A percentile compares a stretch with the other conserved stretches of the same genome.
phyloP scores from a whole-genome alignment of 92 coral and sea anemone genomes.

The Phymanthus crucifer region DNA sequence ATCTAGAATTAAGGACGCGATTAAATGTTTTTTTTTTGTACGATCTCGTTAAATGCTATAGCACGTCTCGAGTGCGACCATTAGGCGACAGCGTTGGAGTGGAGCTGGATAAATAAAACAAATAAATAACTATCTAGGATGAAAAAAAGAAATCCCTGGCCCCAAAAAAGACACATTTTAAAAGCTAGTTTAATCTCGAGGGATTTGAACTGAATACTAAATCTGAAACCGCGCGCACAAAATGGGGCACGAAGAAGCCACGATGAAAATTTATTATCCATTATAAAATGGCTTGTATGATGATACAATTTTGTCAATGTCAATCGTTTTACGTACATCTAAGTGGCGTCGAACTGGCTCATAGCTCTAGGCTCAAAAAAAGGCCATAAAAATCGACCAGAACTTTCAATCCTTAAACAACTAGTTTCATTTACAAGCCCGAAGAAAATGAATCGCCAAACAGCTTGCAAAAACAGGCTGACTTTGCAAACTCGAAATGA shows the following conservation, averaged over 20 bases:
- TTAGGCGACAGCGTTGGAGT: constrained; percentile 1
- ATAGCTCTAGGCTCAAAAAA: neutral
- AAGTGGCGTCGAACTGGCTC: neutral
- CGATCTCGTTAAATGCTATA: neutral
- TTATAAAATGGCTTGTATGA: neutral
- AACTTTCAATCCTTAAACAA: neutral
- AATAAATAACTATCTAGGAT: neutral
- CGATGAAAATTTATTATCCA: no score
- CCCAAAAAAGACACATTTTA: neutral
- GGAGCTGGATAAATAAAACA: neutral
- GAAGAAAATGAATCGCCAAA: neutral
- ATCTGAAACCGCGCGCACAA: neutral
- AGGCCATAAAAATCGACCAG: neutral
- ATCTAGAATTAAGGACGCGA: neutral
- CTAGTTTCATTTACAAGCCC: neutral
- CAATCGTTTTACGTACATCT: neutral
- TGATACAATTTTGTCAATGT: no score
- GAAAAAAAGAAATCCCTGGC: neutral
- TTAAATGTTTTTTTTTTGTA: neutral
- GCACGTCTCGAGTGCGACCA: neutral
- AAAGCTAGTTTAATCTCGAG: neutral
- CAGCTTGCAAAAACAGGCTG: neutral
- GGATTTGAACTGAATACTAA: neutral
- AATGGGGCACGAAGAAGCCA: neutral
- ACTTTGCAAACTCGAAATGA: neutral